A percentile compares a stretch with the other conserved stretches of the same genome.
These are phyloP conservation scores for Crocidura indochinensis DNA, from an alignment of 2,797 vertebrate species.

Conservation along the genomic window DNA sequence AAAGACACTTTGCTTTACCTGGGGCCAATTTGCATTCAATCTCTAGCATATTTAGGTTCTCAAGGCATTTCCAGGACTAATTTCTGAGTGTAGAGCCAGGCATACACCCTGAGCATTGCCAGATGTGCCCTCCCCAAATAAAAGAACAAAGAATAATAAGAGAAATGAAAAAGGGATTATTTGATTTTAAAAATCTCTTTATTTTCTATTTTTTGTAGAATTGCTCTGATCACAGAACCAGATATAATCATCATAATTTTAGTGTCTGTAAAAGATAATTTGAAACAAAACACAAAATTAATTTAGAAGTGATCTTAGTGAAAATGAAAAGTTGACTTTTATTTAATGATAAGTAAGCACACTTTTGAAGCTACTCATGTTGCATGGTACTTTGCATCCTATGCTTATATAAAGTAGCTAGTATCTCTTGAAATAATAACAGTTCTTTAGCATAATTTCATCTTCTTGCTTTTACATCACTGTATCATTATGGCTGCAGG, in stretches of 20 bases:
- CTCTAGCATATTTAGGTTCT: no score
- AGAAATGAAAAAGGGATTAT: no score
- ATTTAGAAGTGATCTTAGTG: slow-evolving; percentile 14
- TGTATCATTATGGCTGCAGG: not conserved
- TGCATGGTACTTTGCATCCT: slow-evolving; percentile 20
- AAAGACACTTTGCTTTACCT: no score
- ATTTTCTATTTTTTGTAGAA: slow-evolving; percentile 15
- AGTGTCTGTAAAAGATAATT: not conserved
- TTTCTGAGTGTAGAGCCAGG: no score
- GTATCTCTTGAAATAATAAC: slow-evolving; percentile 25
- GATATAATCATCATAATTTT: not conserved
- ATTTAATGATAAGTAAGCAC: not conserved
- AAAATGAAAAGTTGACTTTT: slow-evolving; percentile 47
- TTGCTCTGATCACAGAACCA: not conserved
- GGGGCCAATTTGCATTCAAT: no score
- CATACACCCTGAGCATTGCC: no score
- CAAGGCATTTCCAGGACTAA: no score
- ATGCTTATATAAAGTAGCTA: not conserved
- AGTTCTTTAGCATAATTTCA: not conserved
- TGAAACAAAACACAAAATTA: slow-evolving; percentile 16
- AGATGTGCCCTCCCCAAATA: no score
- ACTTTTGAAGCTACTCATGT: not conserved
- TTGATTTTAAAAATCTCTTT: not conserved
- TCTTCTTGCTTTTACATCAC: not conserved
- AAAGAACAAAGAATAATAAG: no score